Base-by-base conservation (phyloP, 2,797 vertebrate genomes). In the Clarias platycephalus region DNA sequence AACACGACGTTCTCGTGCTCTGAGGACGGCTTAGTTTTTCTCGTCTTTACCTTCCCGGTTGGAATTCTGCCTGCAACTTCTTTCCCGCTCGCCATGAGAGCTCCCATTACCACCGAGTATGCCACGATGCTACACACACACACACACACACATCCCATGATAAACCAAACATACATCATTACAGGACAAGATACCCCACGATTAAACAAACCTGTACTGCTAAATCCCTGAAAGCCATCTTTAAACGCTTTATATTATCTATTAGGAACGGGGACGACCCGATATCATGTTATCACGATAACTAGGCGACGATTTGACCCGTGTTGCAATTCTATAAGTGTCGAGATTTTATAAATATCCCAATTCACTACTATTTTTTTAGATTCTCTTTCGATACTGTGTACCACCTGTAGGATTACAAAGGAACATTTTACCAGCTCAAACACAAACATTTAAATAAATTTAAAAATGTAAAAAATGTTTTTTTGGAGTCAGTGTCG, bases 21-120 rank as follows among this genome's bases (percentile, higher is more conserved):
- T 7, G 18, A 24, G 20, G 6, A 64, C 7, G 4, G 1, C 26
- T 64, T 28, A 26, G 44, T 15, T 64, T 63, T 26, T 74, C 26
- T 0, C 0, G 40, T 22, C 24, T 31, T 80, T 92, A 94, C 98
- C 96, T 99, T 99, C 94, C 98, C 98, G 94, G 97, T 97, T 0
- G 98, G 97, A 86, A 99, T 98, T 92, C 96, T 94, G 24, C 97
- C 98, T 0, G 97, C 93, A 22, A 99, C 94, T 93, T 99, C 98
- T 90, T 97, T 99, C 67, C 98, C 97, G 84, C 97, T 98, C 86
- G 98, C 97, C 98, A 99, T 98, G 87, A 99, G 88, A 0, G 96
- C 97, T 10, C 98, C 98, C 97, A 99, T 97, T 55, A 99, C 95
- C 58, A 99, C 97, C 0, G 98, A 98, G 91, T 99, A 99, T 1